Evolutionary conservation across 2,113 vertebrate genomes (phyloP).

Genomic region (Spea multiplicata): DNA sequence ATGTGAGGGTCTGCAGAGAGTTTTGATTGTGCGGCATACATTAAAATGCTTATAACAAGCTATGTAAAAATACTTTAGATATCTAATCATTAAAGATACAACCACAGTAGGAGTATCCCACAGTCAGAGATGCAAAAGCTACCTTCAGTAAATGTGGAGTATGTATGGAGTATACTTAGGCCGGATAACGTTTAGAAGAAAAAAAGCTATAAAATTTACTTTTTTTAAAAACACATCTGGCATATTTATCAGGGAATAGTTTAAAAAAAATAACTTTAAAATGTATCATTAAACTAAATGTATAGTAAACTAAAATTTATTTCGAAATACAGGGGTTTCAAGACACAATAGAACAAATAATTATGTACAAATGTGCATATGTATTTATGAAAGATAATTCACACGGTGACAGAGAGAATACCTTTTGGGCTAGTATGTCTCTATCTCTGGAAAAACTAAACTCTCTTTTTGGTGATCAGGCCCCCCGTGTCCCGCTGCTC

Average conservation of each 20-base stretch:
- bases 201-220: no score
- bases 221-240: background rate
- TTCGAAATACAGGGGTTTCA: no score
- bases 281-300: no score
- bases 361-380: no score
- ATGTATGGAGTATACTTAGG: background rate
- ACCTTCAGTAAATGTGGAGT: background rate
- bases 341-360: no score
- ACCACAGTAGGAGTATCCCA: background rate
- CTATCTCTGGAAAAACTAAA: no score
- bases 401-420: no score
- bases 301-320: no score
- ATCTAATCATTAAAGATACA: background rate
- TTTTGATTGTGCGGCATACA: background rate
- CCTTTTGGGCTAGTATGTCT: no score
- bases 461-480: no score
- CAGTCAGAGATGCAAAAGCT: background rate
- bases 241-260: background rate
- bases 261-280: background rate
- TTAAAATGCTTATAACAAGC: background rate
- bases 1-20: background rate
- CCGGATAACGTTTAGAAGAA: background rate
- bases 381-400: no score
- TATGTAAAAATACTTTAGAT: background rate
- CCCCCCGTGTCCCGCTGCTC: no score